Conservation (phyloP, 2,888 invertebrate genomes). For the Teleiodes luculella region DNA sequence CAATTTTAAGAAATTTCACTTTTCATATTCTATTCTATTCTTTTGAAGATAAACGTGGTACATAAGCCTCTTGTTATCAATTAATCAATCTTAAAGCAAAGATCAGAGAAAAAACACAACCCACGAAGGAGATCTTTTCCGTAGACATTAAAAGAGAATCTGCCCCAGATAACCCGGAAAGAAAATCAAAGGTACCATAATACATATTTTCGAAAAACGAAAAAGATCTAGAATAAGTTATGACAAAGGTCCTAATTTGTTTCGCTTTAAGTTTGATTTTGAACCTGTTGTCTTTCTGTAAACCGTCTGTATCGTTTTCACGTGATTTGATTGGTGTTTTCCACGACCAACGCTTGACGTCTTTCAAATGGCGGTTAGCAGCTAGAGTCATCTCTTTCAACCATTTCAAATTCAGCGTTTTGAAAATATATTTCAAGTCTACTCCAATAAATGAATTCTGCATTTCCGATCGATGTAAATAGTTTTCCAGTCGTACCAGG, state of each 20-base stretch:
- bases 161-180: too few species aligned
- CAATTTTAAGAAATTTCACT: too few species aligned
- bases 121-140: too few species aligned
- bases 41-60: too few species aligned
- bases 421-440: constrained; percentile 79
- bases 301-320: constrained; percentile 17
- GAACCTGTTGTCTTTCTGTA: constrained; percentile 34
- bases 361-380: constrained; percentile 81
- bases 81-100: too few species aligned
- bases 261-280: constrained; percentile 81
- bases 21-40: too few species aligned
- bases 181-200: too few species aligned
- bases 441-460: constrained; percentile 75
- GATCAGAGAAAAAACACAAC: too few species aligned
- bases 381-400: constrained; percentile 84
- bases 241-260: constrained; percentile 85
- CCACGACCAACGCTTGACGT: constrained; percentile 77
- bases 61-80: too few species aligned
- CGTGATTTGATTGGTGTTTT: constrained; percentile 31
- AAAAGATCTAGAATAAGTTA: constrained; percentile 43
- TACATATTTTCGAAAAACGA: too few species aligned
- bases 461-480: constrained; percentile 81
- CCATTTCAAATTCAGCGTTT: constrained; percentile 70
- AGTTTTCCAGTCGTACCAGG: constrained; percentile 88
- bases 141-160: too few species aligned